phyloP scores from a whole-genome alignment of 64 coral and sea anemone genomes.

The Acropora yongei region DNA sequence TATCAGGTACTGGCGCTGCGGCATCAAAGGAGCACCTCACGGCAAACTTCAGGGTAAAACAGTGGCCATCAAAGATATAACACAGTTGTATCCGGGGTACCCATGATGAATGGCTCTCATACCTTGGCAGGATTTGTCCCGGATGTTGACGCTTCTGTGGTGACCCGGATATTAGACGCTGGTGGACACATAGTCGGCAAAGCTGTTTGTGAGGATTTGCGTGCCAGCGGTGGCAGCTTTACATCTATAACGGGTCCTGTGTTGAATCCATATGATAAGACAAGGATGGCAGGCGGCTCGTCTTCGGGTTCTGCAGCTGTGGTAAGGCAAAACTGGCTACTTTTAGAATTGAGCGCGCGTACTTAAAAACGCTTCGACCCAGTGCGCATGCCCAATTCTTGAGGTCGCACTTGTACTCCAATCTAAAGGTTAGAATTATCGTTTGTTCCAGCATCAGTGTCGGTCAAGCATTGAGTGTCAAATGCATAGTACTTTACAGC shows the following conservation, averaged over 20 bases:
- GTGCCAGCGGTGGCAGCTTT: constrained; percentile 76
- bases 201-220: constrained; percentile 80
- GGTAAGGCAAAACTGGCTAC: constrained; percentile 29
- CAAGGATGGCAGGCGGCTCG: constrained; percentile 76
- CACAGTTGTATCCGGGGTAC: constrained; percentile 75
- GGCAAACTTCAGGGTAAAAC: constrained; percentile 80
- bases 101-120: constrained; percentile 89
- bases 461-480: no score
- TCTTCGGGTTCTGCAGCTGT: constrained; percentile 86
- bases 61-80: constrained; percentile 83
- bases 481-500: no score
- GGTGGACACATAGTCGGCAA: constrained; percentile 89
- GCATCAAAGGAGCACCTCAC: constrained; percentile 66
- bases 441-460: no score
- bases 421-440: no score
- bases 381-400: no score
- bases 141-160: constrained; percentile 85
- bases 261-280: constrained; percentile 72
- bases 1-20: constrained; percentile 83
- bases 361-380: no score
- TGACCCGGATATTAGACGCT: constrained; percentile 84
- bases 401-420: no score
- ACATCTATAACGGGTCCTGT: constrained; percentile 81
- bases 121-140: constrained; percentile 76
- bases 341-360: no score